Conservation (phyloP, 1,140 invertebrate species). For the Aphelenchoides fujianensis region DNA sequence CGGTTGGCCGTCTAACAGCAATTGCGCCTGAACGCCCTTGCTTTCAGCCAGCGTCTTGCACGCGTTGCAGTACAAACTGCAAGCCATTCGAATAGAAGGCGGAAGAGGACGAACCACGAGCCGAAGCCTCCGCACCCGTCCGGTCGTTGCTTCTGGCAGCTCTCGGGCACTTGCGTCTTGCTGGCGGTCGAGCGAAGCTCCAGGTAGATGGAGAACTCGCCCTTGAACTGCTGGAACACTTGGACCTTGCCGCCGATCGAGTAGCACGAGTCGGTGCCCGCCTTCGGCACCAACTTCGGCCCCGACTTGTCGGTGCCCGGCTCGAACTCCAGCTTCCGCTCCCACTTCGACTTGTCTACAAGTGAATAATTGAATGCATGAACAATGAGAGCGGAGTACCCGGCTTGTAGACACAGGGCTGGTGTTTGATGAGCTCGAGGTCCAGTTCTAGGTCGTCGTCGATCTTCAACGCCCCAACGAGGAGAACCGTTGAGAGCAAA, state of each 20-base stretch:
- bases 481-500: too few relatives aligned
- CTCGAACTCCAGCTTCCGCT: constrained; percentile 58
- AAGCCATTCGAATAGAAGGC: constrained; percentile 21
- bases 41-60: constrained; percentile 51
- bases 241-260: constrained; percentile 27
- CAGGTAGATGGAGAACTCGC: constrained; percentile 60
- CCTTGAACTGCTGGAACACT: constrained; percentile 50
- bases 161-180: constrained; percentile 57
- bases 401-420: constrained; percentile 50
- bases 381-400: constrained; percentile 34
- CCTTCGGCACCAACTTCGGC: constrained; percentile 46
- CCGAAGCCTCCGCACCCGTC: constrained; percentile 61
- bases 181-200: constrained; percentile 55
- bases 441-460: constrained; percentile 56
- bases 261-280: constrained; percentile 49
- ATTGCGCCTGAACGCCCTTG: constrained; percentile 56
- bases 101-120: constrained; percentile 53
- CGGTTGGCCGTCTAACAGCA: too few relatives aligned
- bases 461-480: constrained; percentile 40
- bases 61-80: constrained; percentile 59
- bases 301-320: constrained; percentile 51
- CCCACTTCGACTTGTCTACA: constrained; percentile 57
- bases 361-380: neutral
- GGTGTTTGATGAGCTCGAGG: constrained; percentile 59
- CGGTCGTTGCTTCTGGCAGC: constrained; percentile 50